A percentile compares a stretch with the other conserved stretches of the same genome.
Conservation (phyloP, 2,113 vertebrate genomes). For the mouse (Mus musculus) region DNA sequence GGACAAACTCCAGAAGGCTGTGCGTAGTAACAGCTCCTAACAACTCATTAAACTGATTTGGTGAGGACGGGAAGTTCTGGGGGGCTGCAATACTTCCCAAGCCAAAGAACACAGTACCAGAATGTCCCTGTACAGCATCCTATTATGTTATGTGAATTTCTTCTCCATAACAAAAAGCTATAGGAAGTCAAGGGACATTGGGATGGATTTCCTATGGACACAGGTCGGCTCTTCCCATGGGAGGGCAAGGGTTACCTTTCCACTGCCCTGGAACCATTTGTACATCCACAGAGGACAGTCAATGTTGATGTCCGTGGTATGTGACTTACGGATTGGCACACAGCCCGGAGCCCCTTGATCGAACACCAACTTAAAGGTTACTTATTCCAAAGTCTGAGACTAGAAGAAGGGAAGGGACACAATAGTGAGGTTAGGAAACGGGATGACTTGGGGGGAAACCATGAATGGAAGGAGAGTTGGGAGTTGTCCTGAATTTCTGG, state of each 20-base stretch:
- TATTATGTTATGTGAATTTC: not conserved
- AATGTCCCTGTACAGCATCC: not conserved
- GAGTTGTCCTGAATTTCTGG: not conserved
- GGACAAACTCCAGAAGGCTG: not conserved
- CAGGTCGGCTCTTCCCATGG: rapidly evolving
- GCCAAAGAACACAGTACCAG: not conserved
- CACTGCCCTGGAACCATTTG: not conserved
- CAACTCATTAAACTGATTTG: not conserved
- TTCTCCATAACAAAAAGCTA: not conserved
- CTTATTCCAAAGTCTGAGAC: not conserved
- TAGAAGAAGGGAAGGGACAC: not conserved
- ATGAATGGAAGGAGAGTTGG: too few species aligned
- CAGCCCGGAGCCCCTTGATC: too few species aligned
- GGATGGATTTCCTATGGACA: not conserved
- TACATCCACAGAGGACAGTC: rapidly evolving
- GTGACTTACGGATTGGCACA: too few species aligned
- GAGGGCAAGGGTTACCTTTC: rapidly evolving
- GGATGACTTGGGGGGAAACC: rapidly evolving
- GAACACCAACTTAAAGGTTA: not conserved
- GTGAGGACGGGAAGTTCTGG: not conserved
- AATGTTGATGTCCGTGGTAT: rapidly evolving
- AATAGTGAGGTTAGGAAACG: not conserved
- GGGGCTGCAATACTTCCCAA: not conserved
- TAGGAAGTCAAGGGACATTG: not conserved
- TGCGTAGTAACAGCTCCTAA: not conserved